A percentile compares a stretch with the other conserved stretches of the same genome.
These are phyloP conservation scores for Parnassius glacialis DNA, from an alignment of 2,888 invertebrate species.

Conservation along the genomic window DNA sequence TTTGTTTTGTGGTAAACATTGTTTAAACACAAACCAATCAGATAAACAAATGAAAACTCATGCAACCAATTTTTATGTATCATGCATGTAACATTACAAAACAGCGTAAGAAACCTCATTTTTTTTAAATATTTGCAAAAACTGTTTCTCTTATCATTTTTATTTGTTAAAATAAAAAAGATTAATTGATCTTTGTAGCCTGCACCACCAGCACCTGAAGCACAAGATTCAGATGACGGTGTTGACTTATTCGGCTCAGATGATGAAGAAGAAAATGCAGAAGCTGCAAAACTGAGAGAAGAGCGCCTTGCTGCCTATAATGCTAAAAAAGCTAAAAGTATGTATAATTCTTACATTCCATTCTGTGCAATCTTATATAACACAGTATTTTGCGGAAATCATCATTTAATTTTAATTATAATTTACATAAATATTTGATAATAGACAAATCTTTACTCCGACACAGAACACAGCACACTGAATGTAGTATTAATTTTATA, in stretches of 20 bases:
- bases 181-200: conserved; percentile 35
- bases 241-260: conserved; percentile 92
- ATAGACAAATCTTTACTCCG: too few species aligned
- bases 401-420: background rate
- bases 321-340: conserved; percentile 95
- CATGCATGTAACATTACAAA: too few species aligned
- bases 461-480: too few species aligned
- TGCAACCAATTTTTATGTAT: too few species aligned
- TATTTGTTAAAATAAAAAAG: too few species aligned
- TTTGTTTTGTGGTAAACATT: background rate
- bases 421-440: conserved; percentile 1
- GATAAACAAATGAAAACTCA: too few species aligned
- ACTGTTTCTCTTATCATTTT: too few species aligned
- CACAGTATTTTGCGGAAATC: too few species aligned
- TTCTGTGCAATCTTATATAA: background rate
- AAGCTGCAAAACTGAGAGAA: conserved; percentile 87
- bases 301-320: conserved; percentile 93
- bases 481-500: background rate
- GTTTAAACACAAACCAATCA: too few species aligned
- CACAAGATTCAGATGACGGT: conserved; percentile 85
- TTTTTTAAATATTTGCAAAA: too few species aligned
- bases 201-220: conserved; percentile 46
- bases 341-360: conserved; percentile 32
- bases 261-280: conserved; percentile 88
- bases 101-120: too few species aligned